Evolutionary conservation across 2,888 invertebrate genomes (phyloP).

Genomic region (Stenurella melanura): DNA sequence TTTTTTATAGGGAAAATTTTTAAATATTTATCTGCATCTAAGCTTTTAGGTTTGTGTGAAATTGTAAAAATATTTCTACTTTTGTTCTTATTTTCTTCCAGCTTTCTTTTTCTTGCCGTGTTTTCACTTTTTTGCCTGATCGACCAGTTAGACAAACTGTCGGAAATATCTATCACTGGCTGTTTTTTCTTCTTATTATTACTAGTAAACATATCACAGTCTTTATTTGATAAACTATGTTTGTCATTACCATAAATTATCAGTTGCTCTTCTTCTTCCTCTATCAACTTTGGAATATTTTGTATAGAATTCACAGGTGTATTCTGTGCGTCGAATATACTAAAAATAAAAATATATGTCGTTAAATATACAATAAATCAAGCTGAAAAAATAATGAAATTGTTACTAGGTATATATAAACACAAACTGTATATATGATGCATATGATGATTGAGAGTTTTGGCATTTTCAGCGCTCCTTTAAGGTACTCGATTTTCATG

Average conservation of each 20-base stretch:
- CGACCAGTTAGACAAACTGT: slow-evolving; percentile 53
- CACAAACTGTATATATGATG: no score
- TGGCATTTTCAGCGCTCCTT: no score
- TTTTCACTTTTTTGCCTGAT: slow-evolving; percentile 45
- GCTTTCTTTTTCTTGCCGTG: slow-evolving; percentile 29
- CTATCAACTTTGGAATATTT: slow-evolving; percentile 23
- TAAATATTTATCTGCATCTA: slow-evolving; percentile 56
- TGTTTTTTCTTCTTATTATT: slow-evolving; percentile 27
- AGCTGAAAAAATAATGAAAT: background rate
- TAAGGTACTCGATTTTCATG: no score
- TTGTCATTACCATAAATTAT: slow-evolving; percentile 29
- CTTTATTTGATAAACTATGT: slow-evolving; percentile 17
- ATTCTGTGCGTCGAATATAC: slow-evolving; percentile 38
- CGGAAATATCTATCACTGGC: slow-evolving; percentile 60
- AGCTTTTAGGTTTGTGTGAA: slow-evolving; percentile 50
- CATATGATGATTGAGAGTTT: no score
- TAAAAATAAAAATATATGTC: slow-evolving; percentile 18
- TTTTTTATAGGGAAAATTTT: slow-evolving; percentile 57
- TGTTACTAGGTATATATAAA: no score
- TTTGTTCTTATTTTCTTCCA: slow-evolving; percentile 37
- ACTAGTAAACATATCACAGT: slow-evolving; percentile 42
- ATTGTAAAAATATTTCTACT: slow-evolving; percentile 47
- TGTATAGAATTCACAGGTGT: slow-evolving; percentile 48
- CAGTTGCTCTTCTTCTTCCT: slow-evolving; percentile 35
- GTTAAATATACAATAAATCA: background rate